Base-by-base conservation (phyloP, 2,797 vertebrate genomes). In the Moxostoma hubbsi region DNA sequence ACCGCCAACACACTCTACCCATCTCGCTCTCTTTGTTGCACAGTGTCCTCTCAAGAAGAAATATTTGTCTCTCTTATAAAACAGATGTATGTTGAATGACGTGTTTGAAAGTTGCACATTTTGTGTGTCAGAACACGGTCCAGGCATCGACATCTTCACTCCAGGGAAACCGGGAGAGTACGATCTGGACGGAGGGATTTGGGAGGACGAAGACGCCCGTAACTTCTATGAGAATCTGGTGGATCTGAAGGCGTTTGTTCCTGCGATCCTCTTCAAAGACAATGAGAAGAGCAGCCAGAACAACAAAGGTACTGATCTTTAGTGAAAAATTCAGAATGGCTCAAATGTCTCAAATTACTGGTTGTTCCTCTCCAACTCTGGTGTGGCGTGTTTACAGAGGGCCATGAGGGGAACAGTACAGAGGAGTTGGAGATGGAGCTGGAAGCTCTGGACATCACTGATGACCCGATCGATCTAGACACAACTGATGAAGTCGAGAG, bases 151-250 rank as follows among this genome's bases (percentile, higher is more conserved):
- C 85, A 98, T 99, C 85, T 99, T 99, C 91, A 99, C 98, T n/a
- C 97, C 98, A 0, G 98, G 98, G n/a, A 99, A 98, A 74, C 96
- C 98, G 24, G 98, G 97, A 54, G 98, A 99, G 81, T 99, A 96
- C 81, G 98, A 99, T 87, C 90, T 99, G 67, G 98, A 99, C 71
- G 97, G 98, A 0, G 98, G 98, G 6, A 98, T 99, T 89, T 99
- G 98, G 98, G 98, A 99, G 83, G 98, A 98, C 1, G 98, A 99
- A 89, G 98, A 99, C 13, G 97, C 98, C 24, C 94, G 97, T 12
- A 99, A 99, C 90, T 99, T 99, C 91, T 99, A 99, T 68, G 98
- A 99, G 88, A 99, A 99, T 89, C 82, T 99, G 83, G 95, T 99
- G 80, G 98, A 99, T 88, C 91, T 99, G 87, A 99, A 99, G 91